Evolutionary conservation across 2,113 vertebrate species (phyloP), one percentile per base, ranked within the genome.

Genomic region (Edolisoma coerulescens): DNA sequence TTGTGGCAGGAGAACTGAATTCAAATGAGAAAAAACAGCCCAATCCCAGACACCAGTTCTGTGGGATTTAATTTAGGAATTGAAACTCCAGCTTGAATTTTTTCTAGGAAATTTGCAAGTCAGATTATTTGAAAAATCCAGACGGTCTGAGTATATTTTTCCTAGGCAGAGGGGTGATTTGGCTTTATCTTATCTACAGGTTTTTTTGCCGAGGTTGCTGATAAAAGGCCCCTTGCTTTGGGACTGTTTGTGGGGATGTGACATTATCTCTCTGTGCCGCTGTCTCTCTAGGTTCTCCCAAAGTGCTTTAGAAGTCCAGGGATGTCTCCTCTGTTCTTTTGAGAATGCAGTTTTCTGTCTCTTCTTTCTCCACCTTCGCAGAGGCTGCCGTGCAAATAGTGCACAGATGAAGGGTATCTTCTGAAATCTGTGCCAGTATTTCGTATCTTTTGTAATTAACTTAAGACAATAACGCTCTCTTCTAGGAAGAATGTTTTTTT

Each of bases 31-130:
- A 92, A 76, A 78, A 84, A 2, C 33, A 91, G 50, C 37, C 61
- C 65, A 92, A 77, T 93, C 54, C 39, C 33, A 91, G 57, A 21
- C 27, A 80, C 37, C 24, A 65, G 1, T 79, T 91, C 85, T 74
- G 30, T 78, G 70, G 59, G 63, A 80, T 87, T 95, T 87, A 87
- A 84, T 86, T 94, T 90, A 94, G 67, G 50, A 94, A 92, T 73
- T 89, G 50, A 95, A 92, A 74, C 30, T 61, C 17, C 27, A 59
- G 7, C 26, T 61, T 76, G 28, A 84, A 7, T 85, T 93, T 89
- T 92, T 92, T 69, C 13, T 50, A 69, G 67, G 53, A 73, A 79
- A 94, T 97, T 95, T 95, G 61, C 81, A 95, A 96, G 54, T 86
- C 83, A 95, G 52, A 89, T 90, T 67, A 82, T 87, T 56, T 93